Percentiles rank a stretch among this genome's conserved stretches.
phyloP scores from a whole-genome alignment of 2,113 vertebrate species.

The Ia io region DNA sequence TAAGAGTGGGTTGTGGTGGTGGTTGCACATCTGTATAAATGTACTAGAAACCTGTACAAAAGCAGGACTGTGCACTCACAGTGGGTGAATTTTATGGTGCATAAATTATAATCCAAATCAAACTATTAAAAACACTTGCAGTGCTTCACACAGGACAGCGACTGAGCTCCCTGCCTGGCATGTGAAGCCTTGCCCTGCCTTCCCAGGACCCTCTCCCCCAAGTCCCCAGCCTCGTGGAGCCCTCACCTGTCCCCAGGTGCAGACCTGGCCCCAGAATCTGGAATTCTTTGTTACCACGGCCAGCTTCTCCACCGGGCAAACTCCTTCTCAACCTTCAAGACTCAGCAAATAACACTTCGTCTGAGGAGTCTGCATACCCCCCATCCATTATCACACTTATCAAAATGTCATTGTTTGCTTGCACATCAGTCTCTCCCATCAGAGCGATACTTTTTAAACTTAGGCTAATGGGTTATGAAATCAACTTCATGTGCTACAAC shows the following conservation, averaged over 20 bases:
- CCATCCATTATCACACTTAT: not conserved
- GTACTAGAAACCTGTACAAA: not conserved
- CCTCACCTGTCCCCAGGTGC: no score
- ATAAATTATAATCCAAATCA: not conserved
- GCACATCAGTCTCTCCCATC: not conserved
- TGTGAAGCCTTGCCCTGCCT: not conserved
- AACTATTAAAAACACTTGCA: not conserved
- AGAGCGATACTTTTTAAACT: not conserved
- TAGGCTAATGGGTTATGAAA: not conserved
- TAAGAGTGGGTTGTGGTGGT: not conserved
- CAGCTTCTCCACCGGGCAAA: not conserved
- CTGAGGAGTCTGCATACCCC: not conserved
- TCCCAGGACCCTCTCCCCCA: not conserved
- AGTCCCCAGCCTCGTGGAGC: accelerated
- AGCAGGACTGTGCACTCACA: not conserved
- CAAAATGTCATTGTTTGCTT: not conserved
- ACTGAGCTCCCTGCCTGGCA: not conserved
- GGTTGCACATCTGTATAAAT: no score
- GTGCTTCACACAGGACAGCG: not conserved
- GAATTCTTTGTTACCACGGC: accelerated
- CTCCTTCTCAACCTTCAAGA: not conserved
- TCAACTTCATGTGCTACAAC: not conserved
- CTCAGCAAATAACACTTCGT: not conserved
- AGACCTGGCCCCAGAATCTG: not conserved
- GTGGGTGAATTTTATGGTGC: not conserved